Percentiles rank a stretch among this genome's conserved stretches.
Evolutionary conservation across 1,140 invertebrate genomes (phyloP).

Genomic region (Delia radicum): DNA sequence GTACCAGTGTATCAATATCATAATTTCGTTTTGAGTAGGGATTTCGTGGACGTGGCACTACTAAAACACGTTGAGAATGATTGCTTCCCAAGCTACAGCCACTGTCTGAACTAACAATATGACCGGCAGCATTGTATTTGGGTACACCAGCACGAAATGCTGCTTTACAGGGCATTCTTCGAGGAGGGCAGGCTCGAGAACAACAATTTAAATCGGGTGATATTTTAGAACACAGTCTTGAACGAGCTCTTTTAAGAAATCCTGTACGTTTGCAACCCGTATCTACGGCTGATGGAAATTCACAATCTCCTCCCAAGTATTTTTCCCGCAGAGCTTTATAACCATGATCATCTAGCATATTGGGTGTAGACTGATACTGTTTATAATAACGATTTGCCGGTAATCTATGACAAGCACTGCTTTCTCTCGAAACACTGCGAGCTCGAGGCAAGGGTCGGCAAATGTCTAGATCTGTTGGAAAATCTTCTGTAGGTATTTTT

Average conservation of each 20-base stretch:
- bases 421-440: slow-evolving; percentile 43
- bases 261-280: slow-evolving; percentile 40
- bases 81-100: slow-evolving; percentile 46
- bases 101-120: slow-evolving; percentile 47
- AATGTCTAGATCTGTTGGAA: slow-evolving; percentile 21
- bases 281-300: not conserved
- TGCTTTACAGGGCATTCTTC: slow-evolving; percentile 66
- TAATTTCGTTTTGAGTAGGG: slow-evolving; percentile 75
- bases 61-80: slow-evolving; percentile 57
- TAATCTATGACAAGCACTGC: not conserved
- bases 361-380: slow-evolving; percentile 64
- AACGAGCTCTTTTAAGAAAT: slow-evolving; percentile 36
- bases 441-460: slow-evolving; percentile 31
- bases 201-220: slow-evolving; percentile 39
- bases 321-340: slow-evolving; percentile 48
- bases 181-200: slow-evolving; percentile 2
- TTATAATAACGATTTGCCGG: slow-evolving; percentile 46
- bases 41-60: slow-evolving; percentile 71
- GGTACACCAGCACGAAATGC: slow-evolving; percentile 71
- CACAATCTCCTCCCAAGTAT: slow-evolving; percentile 40
- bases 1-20: slow-evolving; percentile 73
- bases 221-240: slow-evolving; percentile 48
- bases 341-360: slow-evolving; percentile 52
- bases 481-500: slow-evolving; percentile 35
- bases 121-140: slow-evolving; percentile 59